Evolutionary conservation across 1,140 invertebrate species (phyloP).

Genomic region (Potamilus streckersoni): DNA sequence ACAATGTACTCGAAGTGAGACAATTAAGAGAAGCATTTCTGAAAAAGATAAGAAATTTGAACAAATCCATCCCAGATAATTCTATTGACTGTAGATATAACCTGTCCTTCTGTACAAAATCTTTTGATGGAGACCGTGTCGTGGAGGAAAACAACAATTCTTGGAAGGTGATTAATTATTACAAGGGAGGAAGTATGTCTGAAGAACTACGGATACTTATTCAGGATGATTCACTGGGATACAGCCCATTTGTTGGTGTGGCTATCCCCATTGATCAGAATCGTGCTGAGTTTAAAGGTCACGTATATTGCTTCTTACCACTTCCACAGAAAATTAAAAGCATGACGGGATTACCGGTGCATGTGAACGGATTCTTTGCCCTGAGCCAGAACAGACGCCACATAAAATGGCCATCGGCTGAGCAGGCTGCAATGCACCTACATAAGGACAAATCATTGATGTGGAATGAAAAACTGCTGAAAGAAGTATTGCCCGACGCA

Average conservation of each 20-base stretch:
- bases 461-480: slow-evolving; percentile 55
- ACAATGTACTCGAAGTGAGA: too few species aligned
- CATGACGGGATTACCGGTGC: slow-evolving; percentile 58
- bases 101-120: too few species aligned
- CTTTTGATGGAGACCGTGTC: too few species aligned
- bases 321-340: slow-evolving; percentile 47
- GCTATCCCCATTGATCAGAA: slow-evolving; percentile 33
- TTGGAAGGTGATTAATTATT: slow-evolving; percentile 39
- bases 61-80: too few species aligned
- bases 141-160: not conserved
- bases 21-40: too few species aligned
- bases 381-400: slow-evolving; percentile 56
- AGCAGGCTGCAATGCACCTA: slow-evolving; percentile 26
- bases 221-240: slow-evolving; percentile 30
- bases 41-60: too few species aligned
- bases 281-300: slow-evolving; percentile 35
- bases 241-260: slow-evolving; percentile 54
- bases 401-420: slow-evolving; percentile 55
- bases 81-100: too few species aligned
- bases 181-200: slow-evolving; percentile 25
- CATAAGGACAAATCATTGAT: slow-evolving; percentile 42
- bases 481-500: slow-evolving; percentile 46
- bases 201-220: slow-evolving; percentile 28
- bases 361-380: slow-evolving; percentile 61
- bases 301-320: slow-evolving; percentile 62